Evolutionary conservation across 2,797 vertebrate species (phyloP).

Genomic region (Cossypha heuglini): DNA sequence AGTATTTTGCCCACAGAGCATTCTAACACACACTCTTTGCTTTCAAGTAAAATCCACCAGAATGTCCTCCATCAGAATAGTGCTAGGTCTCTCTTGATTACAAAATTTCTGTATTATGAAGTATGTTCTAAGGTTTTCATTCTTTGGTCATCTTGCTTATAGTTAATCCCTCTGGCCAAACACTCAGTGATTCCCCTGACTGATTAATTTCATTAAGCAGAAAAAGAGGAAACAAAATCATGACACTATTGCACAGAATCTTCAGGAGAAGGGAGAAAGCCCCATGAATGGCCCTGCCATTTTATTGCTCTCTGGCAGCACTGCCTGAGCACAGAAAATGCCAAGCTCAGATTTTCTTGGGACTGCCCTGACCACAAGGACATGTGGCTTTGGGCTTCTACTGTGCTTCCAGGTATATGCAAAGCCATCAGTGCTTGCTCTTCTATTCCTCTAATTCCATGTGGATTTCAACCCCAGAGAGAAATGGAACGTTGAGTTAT

Average conservation of each 20-base stretch:
- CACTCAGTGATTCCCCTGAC: background rate
- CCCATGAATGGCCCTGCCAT: background rate
- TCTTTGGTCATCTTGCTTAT: background rate
- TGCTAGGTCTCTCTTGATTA: background rate
- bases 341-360: background rate
- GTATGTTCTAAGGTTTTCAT: background rate
- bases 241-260: background rate
- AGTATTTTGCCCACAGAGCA: background rate
- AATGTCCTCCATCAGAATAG: background rate
- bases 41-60: background rate
- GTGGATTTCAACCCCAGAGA: background rate
- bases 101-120: background rate
- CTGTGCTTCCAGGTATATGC: background rate
- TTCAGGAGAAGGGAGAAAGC: background rate
- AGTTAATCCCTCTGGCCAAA: background rate
- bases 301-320: background rate
- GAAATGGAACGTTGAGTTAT: background rate
- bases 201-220: background rate
- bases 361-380: fast-evolving
- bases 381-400: background rate
- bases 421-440: background rate
- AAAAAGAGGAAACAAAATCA: background rate
- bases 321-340: background rate
- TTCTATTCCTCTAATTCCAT: background rate
- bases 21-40: background rate